Percentiles rank a stretch among this genome's conserved stretches.
Evolutionary conservation across 1,140 invertebrate genomes (phyloP).

Genomic region (Solenopsis invicta): DNA sequence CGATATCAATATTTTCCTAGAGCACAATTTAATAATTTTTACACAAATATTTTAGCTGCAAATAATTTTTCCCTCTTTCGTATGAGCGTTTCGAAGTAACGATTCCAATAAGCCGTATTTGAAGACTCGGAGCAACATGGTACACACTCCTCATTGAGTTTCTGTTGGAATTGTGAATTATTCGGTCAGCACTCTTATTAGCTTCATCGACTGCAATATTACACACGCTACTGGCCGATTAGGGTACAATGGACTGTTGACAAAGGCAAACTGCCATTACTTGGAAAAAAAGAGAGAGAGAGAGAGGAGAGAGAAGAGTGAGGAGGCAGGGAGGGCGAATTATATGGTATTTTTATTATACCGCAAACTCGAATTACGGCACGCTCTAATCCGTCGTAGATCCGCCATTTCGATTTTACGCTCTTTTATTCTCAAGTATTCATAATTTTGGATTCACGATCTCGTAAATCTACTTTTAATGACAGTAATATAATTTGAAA

Average conservation of each 20-base stretch:
- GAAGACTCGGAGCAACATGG: not conserved
- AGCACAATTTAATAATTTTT: slow-evolving; percentile 3
- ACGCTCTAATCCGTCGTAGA: not conserved
- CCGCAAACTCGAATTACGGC: slow-evolving; percentile 1
- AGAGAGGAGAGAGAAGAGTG: not conserved
- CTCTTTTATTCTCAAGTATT: not conserved
- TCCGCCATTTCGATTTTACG: slow-evolving; percentile 12
- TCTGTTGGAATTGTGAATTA: slow-evolving; percentile 29
- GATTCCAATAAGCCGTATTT: not conserved
- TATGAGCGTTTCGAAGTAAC: not conserved
- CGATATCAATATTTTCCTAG: not conserved
- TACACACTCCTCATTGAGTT: not conserved
- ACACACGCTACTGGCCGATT: slow-evolving; percentile 16
- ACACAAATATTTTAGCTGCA: not conserved
- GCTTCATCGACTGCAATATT: slow-evolving; percentile 5
- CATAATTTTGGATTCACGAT: not conserved
- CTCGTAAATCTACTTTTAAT: not conserved
- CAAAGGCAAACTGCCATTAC: slow-evolving; percentile 8
- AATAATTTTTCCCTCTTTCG: not conserved
- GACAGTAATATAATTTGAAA: not conserved
- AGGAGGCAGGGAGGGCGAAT: not conserved
- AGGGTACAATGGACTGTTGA: not conserved
- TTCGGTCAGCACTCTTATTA: slow-evolving; percentile 26
- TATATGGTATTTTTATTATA: slow-evolving; percentile 50
- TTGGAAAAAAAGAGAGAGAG: not conserved